Percentiles rank a stretch among this genome's conserved stretches.
phyloP scores from a whole-genome alignment of 2,113 vertebrate genomes.

The Heterotis niloticus region DNA sequence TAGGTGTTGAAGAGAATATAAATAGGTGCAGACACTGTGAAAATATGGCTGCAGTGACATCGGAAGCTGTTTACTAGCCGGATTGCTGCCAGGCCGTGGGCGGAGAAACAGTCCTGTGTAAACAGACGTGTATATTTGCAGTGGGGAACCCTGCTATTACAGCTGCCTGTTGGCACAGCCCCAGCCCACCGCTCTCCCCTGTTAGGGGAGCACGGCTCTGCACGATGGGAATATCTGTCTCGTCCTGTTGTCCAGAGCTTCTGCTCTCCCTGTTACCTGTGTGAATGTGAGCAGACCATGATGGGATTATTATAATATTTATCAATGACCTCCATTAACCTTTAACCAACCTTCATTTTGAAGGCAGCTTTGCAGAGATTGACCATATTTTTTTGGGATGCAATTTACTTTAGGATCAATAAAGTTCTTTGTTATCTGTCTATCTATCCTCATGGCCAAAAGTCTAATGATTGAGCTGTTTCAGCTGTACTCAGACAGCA shows the following conservation, averaged over 20 bases:
- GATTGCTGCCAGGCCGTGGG: constrained; percentile 30
- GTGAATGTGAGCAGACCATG: neutral
- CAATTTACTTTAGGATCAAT: too few species aligned
- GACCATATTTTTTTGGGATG: too few species aligned
- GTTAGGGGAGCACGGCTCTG: constrained; percentile 34
- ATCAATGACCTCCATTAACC: too few species aligned
- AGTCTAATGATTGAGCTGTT: too few species aligned
- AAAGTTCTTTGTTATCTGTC: too few species aligned
- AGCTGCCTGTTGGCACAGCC: constrained; percentile 54
- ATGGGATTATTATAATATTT: too few species aligned
- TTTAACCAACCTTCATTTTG: too few species aligned
- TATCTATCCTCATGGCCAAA: too few species aligned
- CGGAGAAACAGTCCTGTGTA: constrained; percentile 45
- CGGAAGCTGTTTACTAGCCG: constrained; percentile 46
- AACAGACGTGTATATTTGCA: constrained; percentile 34
- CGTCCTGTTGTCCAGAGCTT: neutral
- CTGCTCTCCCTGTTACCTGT: neutral
- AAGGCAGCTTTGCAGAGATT: too few species aligned
- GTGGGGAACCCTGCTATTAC: constrained; percentile 43
- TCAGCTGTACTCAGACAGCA: too few species aligned
- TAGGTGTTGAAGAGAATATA: constrained; percentile 39
- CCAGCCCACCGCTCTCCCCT: constrained; percentile 36
- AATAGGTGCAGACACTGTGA: constrained; percentile 44
- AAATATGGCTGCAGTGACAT: constrained; percentile 46
- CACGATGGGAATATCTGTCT: constrained; percentile 39